phyloP scores from a whole-genome alignment of 1,140 invertebrate genomes.

The Plutomurus gul region DNA sequence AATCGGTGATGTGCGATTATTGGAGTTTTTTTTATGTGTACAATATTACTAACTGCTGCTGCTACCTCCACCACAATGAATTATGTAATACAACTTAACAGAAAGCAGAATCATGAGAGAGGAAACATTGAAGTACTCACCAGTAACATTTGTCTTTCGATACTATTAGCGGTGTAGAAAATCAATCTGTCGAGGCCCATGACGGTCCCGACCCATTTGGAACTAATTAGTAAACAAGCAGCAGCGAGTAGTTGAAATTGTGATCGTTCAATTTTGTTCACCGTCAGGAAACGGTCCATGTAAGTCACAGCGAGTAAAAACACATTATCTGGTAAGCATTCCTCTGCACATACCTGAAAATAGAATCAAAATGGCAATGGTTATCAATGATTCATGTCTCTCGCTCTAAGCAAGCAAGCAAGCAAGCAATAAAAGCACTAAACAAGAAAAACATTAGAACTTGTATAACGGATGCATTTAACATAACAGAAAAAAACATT shows the following conservation, averaged over 20 bases:
- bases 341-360: constrained; percentile 86
- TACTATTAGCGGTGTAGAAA: constrained; percentile 90
- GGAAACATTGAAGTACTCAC: constrained; percentile 66
- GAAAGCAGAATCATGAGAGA: too few relatives aligned
- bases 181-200: constrained; percentile 81
- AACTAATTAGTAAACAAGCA: constrained; percentile 84
- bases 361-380: constrained; percentile 52
- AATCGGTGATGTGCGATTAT: too few relatives aligned
- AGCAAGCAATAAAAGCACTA: too few relatives aligned
- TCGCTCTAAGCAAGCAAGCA: too few relatives aligned
- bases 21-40: too few relatives aligned
- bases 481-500: too few relatives aligned
- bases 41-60: too few relatives aligned
- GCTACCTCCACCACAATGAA: too few relatives aligned
- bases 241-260: constrained; percentile 88
- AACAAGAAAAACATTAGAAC: too few relatives aligned
- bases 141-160: constrained; percentile 78
- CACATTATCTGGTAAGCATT: constrained; percentile 87
- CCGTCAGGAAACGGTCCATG: constrained; percentile 86
- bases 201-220: constrained; percentile 65
- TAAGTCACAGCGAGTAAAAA: constrained; percentile 89
- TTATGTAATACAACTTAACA: too few relatives aligned
- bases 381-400: too few relatives aligned
- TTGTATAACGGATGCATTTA: too few relatives aligned
- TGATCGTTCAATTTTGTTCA: constrained; percentile 75